Percentiles rank a stretch among this genome's conserved stretches.
These are phyloP conservation scores for Meteorus colon DNA, from an alignment of 2,888 invertebrate genomes.

Conservation along the genomic window DNA sequence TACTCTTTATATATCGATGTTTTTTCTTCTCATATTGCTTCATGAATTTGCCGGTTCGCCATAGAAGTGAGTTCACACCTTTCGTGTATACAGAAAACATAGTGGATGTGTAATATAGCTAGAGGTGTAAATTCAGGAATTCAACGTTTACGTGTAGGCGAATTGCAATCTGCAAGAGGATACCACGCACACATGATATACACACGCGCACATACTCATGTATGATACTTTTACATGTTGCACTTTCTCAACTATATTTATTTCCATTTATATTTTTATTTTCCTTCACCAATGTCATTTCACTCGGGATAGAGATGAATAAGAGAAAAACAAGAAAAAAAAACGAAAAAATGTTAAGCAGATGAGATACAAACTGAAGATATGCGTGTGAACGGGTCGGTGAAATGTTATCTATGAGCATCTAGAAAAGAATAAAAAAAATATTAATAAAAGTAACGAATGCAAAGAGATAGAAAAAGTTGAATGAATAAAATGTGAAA, in stretches of 20 bases:
- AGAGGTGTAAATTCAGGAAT: constrained; percentile 23
- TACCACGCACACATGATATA: constrained; percentile 28
- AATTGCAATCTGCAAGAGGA: constrained; percentile 30
- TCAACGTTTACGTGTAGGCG: constrained; percentile 26
- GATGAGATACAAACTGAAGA: neutral
- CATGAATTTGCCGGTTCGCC: constrained; percentile 9
- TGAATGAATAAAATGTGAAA: constrained; percentile 2
- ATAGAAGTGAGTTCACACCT: neutral
- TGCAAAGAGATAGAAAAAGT: neutral
- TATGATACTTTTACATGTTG: neutral
- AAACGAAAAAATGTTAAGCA: neutral
- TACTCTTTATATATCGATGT: neutral
- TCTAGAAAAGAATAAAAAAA: neutral
- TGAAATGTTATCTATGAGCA: neutral
- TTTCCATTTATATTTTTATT: neutral
- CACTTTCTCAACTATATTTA: constrained; percentile 2
- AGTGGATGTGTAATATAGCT: neutral
- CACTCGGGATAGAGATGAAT: neutral
- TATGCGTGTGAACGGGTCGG: neutral
- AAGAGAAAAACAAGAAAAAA: neutral
- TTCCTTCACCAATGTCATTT: neutral
- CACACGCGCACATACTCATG: neutral
- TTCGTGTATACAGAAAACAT: neutral
- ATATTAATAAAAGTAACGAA: constrained; percentile 1
- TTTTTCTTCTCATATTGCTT: constrained; percentile 9